Conservation (phyloP, 2,888 invertebrate species). For the Drepana falcataria region DNA sequence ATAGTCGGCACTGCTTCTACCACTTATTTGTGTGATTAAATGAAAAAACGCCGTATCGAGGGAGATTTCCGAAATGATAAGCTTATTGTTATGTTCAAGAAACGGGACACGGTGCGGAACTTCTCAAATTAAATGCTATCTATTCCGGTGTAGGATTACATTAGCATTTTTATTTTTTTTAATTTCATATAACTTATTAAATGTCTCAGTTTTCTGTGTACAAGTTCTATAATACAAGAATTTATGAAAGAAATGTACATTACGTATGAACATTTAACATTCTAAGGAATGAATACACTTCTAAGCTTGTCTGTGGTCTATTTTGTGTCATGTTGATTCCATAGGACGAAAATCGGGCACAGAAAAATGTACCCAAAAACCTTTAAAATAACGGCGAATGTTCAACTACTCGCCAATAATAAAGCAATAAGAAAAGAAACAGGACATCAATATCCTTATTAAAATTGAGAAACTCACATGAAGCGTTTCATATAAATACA, state of each 20-base stretch:
- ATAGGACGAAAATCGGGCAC: no score
- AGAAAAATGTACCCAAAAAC: no score
- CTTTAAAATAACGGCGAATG: no score
- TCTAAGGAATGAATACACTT: no score
- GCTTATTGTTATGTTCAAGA: background rate
- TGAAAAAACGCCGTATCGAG: constrained; percentile 13
- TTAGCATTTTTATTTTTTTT: background rate
- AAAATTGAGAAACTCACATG: background rate
- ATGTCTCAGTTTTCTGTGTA: no score
- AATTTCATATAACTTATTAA: no score
- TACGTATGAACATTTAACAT: no score
- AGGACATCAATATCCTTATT: background rate
- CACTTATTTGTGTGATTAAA: background rate
- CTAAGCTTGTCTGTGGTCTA: no score
- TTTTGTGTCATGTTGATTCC: no score
- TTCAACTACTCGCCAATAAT: background rate
- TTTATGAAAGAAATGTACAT: no score
- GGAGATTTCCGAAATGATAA: constrained; percentile 8
- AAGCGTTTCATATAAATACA: constrained; percentile 3
- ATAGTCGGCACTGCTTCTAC: constrained; percentile 8
- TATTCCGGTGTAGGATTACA: background rate
- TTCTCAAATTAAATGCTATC: background rate
- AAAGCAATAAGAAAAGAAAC: background rate
- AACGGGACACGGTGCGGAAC: background rate
- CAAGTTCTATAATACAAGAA: no score